Evolutionary conservation across 2,797 vertebrate genomes (phyloP), one percentile per base, ranked within the genome.

Genomic region (Lepilemur ruficaudatus): DNA sequence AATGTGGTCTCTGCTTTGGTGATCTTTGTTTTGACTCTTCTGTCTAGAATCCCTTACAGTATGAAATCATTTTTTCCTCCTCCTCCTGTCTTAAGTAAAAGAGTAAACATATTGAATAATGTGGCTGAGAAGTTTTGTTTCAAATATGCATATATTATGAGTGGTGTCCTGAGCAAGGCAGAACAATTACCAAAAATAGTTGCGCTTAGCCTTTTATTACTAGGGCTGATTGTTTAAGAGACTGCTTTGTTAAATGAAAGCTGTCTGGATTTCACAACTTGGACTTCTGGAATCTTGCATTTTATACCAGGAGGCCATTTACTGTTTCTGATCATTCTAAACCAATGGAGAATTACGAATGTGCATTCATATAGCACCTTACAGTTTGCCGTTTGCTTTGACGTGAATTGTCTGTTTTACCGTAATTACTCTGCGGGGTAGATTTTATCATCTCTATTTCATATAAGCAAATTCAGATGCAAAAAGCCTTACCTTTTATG

Each of bases 61-160:
- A 43, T 38, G 48, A 88, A 91, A 82, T 59, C 82, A 23, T 10
- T 32, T 15, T 65, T 61, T 76, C 50, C 57, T 35, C 18, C 57
- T 35, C 18, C 67, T 73, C 38, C 75, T 65, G 2, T 75, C 75
- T 76, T 76, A 76, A 94, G 23, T 2, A 73, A 93, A 69, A 50
- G 65, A 91, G 59, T 79, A 88, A 91, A 80, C 38, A 41, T 59
- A 38, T 7, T 22, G 14, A 89, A 65, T 22, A 85, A 92, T 12
- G 11, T 23, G 75, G 50, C 59, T 79, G 87, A 85, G n/a, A 63
- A 73, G n/a, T 79, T 94, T 93, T 35, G 61, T 69, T 96, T 89
- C 70, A 80, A 32, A 55, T 86, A 52, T 65, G 22, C n/a, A n/a
- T n/a, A 28, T 67, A 50, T 63, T 57, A 30, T 63, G 20, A 48